Evolutionary conservation across 2,113 vertebrate genomes (phyloP).

Genomic region (Brachionichthys hirsutus): DNA sequence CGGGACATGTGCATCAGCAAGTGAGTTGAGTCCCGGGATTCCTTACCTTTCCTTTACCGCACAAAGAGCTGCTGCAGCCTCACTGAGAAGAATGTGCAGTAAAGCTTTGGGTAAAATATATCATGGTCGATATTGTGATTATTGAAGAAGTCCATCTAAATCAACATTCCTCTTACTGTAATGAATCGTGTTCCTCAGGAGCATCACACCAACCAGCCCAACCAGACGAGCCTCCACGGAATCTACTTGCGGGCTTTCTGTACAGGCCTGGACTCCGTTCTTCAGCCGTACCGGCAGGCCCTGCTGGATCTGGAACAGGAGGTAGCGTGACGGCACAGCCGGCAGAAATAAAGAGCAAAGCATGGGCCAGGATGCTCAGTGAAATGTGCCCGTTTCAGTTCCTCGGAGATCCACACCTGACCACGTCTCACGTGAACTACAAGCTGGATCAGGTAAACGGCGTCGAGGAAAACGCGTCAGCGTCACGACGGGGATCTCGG

Average conservation of each 20-base stretch:
- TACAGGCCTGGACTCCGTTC: slow-evolving; percentile 91
- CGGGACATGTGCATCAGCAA: slow-evolving; percentile 88
- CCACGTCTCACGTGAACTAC: slow-evolving; percentile 95
- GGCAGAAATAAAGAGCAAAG: accelerated
- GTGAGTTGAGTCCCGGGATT: slow-evolving; percentile 60
- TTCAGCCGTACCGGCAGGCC: slow-evolving; percentile 94
- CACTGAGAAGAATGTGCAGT: too few species aligned
- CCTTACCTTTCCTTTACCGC: not conserved
- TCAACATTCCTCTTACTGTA: too few species aligned
- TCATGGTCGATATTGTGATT: too few species aligned
- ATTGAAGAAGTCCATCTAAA: too few species aligned
- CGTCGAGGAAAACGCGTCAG: not conserved
- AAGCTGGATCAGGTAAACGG: slow-evolving; percentile 93
- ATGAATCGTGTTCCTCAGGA: slow-evolving; percentile 82
- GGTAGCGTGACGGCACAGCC: slow-evolving; percentile 65
- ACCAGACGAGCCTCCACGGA: slow-evolving; percentile 86
- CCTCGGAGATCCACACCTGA: slow-evolving; percentile 93
- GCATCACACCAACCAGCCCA: slow-evolving; percentile 84
- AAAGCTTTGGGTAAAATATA: too few species aligned
- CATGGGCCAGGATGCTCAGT: not conserved
- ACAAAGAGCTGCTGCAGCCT: too few species aligned
- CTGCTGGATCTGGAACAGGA: slow-evolving; percentile 95
- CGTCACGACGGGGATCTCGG: not conserved
- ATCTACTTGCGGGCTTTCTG: slow-evolving; percentile 96
- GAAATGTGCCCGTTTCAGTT: slow-evolving; percentile 82